phyloP scores from a whole-genome alignment of 2,888 invertebrate species.

The Idaea straminata region DNA sequence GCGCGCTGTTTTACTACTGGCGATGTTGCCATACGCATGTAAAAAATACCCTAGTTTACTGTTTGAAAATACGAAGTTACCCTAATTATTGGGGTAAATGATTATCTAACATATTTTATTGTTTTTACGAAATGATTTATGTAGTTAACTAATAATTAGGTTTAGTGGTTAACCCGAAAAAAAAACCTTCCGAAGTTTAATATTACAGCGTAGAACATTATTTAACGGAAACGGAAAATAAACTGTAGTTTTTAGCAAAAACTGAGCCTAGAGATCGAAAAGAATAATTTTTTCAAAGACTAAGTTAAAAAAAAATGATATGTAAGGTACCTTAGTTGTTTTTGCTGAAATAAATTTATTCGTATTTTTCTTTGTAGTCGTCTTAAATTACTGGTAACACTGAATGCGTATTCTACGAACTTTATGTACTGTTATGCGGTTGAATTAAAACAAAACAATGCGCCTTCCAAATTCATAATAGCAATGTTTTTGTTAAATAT shows the following conservation, averaged over 20 bases:
- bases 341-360: neutral
- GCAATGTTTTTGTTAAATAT: no score
- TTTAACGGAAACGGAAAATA: neutral
- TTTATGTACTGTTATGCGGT: conserved; percentile 65
- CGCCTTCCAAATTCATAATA: conserved; percentile 16
- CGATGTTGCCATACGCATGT: conserved; percentile 41
- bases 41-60: conserved; percentile 24
- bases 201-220: neutral
- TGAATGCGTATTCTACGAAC: conserved; percentile 47
- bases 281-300: neutral
- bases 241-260: neutral
- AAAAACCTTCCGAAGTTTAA: neutral
- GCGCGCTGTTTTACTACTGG: conserved; percentile 54
- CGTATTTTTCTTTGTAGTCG: conserved; percentile 7
- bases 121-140: neutral
- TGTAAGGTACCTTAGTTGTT: neutral
- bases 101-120: no score
- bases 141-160: neutral
- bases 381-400: conserved; percentile 40
- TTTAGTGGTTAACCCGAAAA: neutral
- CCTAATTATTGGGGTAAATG: conserved; percentile 12
- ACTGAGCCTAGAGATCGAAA: no score
- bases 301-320: neutral
- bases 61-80: conserved; percentile 18
- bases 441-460: conserved; percentile 36